These are phyloP conservation scores for Mirounga angustirostris DNA, from an alignment of 2,113 vertebrate genomes.

Conservation along the genomic window DNA sequence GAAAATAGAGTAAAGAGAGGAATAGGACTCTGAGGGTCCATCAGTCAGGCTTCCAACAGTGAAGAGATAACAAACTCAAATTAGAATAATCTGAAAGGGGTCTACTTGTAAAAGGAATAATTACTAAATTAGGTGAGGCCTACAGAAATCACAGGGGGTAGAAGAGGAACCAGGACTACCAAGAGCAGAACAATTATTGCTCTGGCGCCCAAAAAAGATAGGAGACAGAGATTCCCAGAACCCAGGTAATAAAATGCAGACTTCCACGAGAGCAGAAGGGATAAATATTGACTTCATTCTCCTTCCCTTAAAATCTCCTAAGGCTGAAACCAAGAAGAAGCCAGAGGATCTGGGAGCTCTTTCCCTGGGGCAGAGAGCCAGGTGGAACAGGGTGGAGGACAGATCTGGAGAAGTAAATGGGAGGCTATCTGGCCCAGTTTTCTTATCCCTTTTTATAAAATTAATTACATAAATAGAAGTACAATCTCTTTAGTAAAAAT, in stretches of 20 bases:
- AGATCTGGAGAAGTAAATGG: not conserved
- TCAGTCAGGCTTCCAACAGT: not conserved
- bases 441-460: slow-evolving; percentile 35
- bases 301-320: not conserved
- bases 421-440: not conserved
- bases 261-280: not conserved
- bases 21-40: not conserved
- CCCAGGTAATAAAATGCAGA: not conserved
- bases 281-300: not conserved
- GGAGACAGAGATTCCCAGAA: not conserved
- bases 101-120: slow-evolving; percentile 43
- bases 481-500: slow-evolving; percentile 14
- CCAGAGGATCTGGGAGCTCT: not conserved
- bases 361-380: not conserved
- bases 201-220: not conserved
- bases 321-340: not conserved
- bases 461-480: slow-evolving; percentile 44
- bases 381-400: not conserved
- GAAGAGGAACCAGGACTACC: not conserved
- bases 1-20: not conserved
- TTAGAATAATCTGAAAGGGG: not conserved
- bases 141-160: not conserved
- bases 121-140: not conserved
- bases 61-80: slow-evolving; percentile 5
- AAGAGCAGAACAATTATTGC: not conserved